phyloP scores from a whole-genome alignment of 2,888 invertebrate species.

The Chymomyza amoena region DNA sequence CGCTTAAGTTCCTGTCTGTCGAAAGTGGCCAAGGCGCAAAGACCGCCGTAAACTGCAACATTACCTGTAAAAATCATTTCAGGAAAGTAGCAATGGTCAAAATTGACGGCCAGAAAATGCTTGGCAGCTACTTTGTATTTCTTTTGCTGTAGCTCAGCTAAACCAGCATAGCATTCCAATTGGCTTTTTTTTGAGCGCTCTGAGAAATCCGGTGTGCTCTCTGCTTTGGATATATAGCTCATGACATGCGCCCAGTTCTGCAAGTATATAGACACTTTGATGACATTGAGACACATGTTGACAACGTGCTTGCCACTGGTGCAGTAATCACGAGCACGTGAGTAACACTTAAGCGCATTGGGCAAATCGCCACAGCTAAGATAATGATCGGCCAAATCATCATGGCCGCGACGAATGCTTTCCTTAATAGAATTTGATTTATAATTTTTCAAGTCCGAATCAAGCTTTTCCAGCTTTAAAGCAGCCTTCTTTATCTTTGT shows the following conservation, averaged over 20 bases:
- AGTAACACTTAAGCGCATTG: constrained; percentile 98
- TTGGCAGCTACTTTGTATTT: constrained; percentile 98
- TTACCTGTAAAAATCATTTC: constrained; percentile 97
- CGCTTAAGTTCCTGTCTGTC: constrained; percentile 96
- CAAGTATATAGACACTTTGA: constrained; percentile 96
- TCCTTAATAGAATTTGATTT: constrained; percentile 99
- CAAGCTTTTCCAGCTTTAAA: constrained; percentile 95
- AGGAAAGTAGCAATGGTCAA: constrained; percentile 98
- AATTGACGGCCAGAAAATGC: constrained; percentile 93
- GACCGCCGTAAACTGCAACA: constrained; percentile 97
- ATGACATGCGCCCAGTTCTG: constrained; percentile 99
- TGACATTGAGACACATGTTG: constrained; percentile 99
- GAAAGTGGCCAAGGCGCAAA: constrained; percentile 98
- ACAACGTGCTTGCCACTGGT: constrained; percentile 99
- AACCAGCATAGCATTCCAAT: constrained; percentile 96
- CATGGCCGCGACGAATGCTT: constrained; percentile 97
- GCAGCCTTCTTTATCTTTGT: constrained; percentile 96
- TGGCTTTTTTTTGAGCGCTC: constrained; percentile 88
- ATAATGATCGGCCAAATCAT: constrained; percentile 98
- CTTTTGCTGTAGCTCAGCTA: constrained; percentile 95
- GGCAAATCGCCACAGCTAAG: constrained; percentile 97
- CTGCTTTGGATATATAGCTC: constrained; percentile 98
- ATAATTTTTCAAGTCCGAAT: constrained; percentile 98
- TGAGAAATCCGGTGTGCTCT: constrained; percentile 92
- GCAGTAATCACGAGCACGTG: constrained; percentile 98